phyloP scores from a whole-genome alignment of 92 coral and sea anemone genomes.

The Epizoanthus ramosus region DNA sequence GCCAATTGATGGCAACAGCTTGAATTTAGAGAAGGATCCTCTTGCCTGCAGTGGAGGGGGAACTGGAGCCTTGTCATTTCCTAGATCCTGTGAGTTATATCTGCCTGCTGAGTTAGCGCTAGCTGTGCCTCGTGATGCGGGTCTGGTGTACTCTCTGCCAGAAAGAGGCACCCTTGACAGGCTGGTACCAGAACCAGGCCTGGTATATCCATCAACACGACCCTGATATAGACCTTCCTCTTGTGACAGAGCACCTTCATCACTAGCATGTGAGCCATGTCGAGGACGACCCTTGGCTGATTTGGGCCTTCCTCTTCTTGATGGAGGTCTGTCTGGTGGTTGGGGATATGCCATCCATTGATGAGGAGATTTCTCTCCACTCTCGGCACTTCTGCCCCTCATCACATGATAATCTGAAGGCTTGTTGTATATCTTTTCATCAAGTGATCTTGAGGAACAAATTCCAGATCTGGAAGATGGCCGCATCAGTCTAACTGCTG shows the following conservation, averaged over 20 bases:
- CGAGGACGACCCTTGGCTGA: conserved; percentile 77
- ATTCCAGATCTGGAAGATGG: conserved; percentile 11
- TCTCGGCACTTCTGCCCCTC: neutral
- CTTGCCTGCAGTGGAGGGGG: conserved; percentile 53
- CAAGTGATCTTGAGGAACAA: conserved; percentile 16
- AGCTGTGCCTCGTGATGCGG: conserved; percentile 1
- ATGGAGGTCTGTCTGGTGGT: conserved; percentile 66
- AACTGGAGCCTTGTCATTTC: conserved; percentile 37
- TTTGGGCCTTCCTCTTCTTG: conserved; percentile 61
- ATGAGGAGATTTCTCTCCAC: conserved; percentile 11
- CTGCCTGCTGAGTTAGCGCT: neutral
- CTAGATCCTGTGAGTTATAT: neutral
- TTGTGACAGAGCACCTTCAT: neutral
- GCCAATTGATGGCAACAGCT: conserved; percentile 79
- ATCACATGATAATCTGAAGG: neutral
- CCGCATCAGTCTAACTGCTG: conserved; percentile 2
- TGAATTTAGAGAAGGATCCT: conserved; percentile 79
- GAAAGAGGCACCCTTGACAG: neutral
- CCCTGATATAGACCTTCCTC: neutral
- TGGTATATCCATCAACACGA: neutral
- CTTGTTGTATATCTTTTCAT: neutral
- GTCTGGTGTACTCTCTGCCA: neutral
- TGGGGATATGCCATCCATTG: conserved; percentile 49
- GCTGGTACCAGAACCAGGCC: neutral
- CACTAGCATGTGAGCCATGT: conserved; percentile 42